These are phyloP conservation scores for Chunga burmeisteri DNA, from an alignment of 2,113 vertebrate genomes.

Conservation along the genomic window DNA sequence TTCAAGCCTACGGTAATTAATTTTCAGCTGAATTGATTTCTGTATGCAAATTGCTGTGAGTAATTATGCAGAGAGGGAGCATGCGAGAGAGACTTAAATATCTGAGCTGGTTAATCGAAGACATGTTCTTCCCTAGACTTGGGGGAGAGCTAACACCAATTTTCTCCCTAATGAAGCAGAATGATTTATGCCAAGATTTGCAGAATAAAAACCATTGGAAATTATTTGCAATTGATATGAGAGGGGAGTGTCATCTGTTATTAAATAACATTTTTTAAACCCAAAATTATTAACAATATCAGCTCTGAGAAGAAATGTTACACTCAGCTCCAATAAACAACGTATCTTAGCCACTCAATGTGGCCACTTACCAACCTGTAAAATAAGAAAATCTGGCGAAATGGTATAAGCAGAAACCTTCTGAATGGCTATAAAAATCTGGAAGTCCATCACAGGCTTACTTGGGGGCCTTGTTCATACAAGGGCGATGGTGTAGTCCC, in stretches of 20 bases:
- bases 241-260: neutral
- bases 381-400: neutral
- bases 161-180: constrained; percentile 33
- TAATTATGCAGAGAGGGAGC: neutral
- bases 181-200: constrained; percentile 16
- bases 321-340: neutral
- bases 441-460: neutral
- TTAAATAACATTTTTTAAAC: neutral
- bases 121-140: neutral
- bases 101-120: neutral
- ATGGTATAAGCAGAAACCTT: neutral
- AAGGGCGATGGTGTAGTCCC: neutral
- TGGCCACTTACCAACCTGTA: neutral
- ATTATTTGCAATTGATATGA: neutral
- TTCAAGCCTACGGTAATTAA: constrained; percentile 55
- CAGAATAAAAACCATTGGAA: neutral
- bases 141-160: neutral
- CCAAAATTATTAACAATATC: neutral
- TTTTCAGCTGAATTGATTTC: constrained; percentile 64
- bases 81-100: neutral
- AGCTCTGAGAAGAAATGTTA: neutral
- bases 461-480: neutral
- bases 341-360: neutral
- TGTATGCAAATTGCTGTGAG: constrained; percentile 43
- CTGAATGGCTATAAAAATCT: neutral